Conservation (phyloP, 2,888 invertebrate species). For the Ecdyonurus torrentis region DNA sequence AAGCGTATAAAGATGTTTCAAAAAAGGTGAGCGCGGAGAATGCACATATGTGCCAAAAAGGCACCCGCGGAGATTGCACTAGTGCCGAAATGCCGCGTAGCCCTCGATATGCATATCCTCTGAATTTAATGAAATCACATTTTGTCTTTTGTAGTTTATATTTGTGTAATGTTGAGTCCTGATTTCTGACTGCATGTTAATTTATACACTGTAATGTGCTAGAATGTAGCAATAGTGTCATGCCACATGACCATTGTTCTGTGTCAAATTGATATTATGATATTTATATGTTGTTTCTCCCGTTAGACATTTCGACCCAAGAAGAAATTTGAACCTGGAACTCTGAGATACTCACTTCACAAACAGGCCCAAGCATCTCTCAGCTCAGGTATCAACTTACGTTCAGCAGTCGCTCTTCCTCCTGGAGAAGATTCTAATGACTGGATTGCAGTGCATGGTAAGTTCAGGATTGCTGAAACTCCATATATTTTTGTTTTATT, state of each 20-base stretch:
- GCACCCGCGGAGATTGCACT: too few relatives aligned
- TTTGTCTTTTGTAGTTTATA: background rate
- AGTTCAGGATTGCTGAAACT: too few relatives aligned
- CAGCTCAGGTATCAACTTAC: constrained; percentile 74
- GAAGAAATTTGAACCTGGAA: constrained; percentile 74
- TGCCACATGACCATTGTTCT: background rate
- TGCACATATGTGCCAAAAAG: too few relatives aligned
- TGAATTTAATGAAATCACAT: too few relatives aligned
- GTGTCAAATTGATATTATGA: background rate
- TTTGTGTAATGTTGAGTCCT: background rate
- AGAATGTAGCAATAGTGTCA: background rate
- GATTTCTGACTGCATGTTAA: background rate
- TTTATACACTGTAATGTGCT: background rate
- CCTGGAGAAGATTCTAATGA: constrained; percentile 72
- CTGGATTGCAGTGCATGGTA: constrained; percentile 88
- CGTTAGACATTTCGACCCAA: constrained; percentile 84
- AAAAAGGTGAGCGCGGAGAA: too few relatives aligned
- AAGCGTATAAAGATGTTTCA: too few relatives aligned
- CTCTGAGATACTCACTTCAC: constrained; percentile 68
- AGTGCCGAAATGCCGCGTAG: too few relatives aligned
- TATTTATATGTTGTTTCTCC: constrained; percentile 17
- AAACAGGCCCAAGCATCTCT: constrained; percentile 84
- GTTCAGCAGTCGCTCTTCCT: constrained; percentile 63
- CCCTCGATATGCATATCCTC: too few relatives aligned
- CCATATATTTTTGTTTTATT: too few relatives aligned